A percentile compares a stretch with the other conserved stretches of the same genome.
phyloP scores from a whole-genome alignment of 2,113 vertebrate species.

The Otocyon megalotis region DNA sequence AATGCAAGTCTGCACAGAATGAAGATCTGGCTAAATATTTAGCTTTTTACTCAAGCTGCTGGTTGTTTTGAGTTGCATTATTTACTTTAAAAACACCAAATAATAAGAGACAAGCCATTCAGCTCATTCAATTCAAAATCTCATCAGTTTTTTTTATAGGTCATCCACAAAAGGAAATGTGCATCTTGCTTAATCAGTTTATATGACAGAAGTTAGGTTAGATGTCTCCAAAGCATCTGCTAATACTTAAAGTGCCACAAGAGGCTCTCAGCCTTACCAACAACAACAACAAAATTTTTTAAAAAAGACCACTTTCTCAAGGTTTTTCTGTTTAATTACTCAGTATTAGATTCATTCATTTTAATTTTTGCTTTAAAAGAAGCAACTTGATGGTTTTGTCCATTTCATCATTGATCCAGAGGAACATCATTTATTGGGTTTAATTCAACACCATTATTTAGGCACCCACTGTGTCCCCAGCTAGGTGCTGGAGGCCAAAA shows the following conservation, averaged over 20 bases:
- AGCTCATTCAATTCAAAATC: constrained; percentile 23
- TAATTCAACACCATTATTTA: neutral
- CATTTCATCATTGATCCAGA: neutral
- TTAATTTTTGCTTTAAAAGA: constrained; percentile 37
- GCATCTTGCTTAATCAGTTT: neutral
- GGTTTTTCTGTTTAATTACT: neutral
- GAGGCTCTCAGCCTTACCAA: neutral
- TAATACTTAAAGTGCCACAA: neutral
- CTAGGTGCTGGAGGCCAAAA: neutral
- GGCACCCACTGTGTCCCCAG: neutral
- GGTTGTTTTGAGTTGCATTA: neutral
- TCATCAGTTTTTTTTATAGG: neutral
- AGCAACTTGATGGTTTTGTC: neutral
- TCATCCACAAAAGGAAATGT: constrained; percentile 18
- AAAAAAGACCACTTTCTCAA: neutral
- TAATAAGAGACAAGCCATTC: constrained; percentile 20
- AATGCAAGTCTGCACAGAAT: neutral
- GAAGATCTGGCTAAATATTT: neutral
- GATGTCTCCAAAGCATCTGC: neutral
- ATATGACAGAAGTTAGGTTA: constrained; percentile 23
- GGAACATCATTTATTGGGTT: neutral
- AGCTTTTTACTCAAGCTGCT: neutral
- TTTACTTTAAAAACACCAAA: constrained; percentile 31
- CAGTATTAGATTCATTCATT: neutral
- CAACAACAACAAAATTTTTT: no score